Evolutionary conservation across 2,113 vertebrate species (phyloP).

Genomic region (Catagonus wagneri): DNA sequence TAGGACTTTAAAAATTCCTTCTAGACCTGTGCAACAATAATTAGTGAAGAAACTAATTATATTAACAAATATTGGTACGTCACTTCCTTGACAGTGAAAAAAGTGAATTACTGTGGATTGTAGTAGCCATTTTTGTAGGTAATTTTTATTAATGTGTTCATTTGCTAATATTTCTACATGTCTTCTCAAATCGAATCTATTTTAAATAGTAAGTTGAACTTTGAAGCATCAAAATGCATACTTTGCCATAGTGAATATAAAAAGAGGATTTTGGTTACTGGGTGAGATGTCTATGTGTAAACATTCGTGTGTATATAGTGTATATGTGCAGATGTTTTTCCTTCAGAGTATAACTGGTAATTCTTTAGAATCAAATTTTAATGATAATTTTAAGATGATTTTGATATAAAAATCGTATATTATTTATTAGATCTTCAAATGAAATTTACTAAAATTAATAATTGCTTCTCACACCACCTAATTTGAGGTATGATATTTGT

Average conservation of each 20-base stretch:
- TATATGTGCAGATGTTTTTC: slow-evolving; percentile 72
- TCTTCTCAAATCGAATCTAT: slow-evolving; percentile 49
- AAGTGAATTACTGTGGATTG: neutral
- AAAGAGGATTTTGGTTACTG: slow-evolving; percentile 45
- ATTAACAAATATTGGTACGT: neutral
- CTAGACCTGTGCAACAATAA: neutral
- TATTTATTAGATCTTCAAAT: slow-evolving; percentile 60
- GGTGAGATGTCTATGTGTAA: slow-evolving; percentile 76
- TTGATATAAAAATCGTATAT: slow-evolving; percentile 59
- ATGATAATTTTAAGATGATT: slow-evolving; percentile 49
- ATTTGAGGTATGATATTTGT: slow-evolving; percentile 65
- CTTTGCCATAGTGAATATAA: slow-evolving; percentile 45
- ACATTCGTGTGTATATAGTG: slow-evolving; percentile 74
- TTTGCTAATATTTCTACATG: slow-evolving; percentile 56
- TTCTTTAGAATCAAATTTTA: slow-evolving; percentile 64
- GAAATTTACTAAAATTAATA: slow-evolving; percentile 73
- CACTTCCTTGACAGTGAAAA: slow-evolving; percentile 26
- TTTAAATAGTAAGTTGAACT: slow-evolving; percentile 76
- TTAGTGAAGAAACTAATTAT: neutral
- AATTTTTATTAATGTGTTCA: slow-evolving; percentile 33
- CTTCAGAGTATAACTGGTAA: slow-evolving; percentile 48
- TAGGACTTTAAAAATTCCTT: slow-evolving; percentile 44
- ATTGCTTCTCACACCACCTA: slow-evolving; percentile 75
- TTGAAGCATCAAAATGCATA: slow-evolving; percentile 68
- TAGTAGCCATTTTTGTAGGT: slow-evolving; percentile 47